phyloP scores from a whole-genome alignment of 23 tunicate genomes.

The Phallusia fumigata region DNA sequence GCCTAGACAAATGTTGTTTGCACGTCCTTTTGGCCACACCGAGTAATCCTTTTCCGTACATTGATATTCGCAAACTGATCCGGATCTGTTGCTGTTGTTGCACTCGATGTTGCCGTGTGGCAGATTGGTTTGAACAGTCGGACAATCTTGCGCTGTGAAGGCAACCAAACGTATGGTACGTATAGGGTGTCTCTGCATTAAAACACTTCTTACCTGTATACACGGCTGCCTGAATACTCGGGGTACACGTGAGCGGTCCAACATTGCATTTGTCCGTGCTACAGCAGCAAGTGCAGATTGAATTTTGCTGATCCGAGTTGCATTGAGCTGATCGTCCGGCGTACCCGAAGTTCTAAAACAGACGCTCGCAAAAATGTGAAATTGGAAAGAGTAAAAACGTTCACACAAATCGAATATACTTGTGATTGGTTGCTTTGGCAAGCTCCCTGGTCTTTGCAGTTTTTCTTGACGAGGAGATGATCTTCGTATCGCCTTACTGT shows the following conservation, averaged over 20 bases:
- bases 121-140: not conserved
- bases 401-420: not conserved
- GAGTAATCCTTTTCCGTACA: not conserved
- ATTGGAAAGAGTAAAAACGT: not conserved
- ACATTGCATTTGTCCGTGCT: not conserved
- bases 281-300: not conserved
- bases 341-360: not conserved
- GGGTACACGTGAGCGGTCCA: not conserved
- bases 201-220: not conserved
- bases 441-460: not conserved
- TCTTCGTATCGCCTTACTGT: not conserved
- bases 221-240: not conserved
- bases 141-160: not conserved
- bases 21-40: not conserved
- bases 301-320: not conserved
- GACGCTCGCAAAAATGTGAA: not conserved
- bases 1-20: not conserved
- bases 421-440: not conserved
- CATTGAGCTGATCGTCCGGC: not conserved
- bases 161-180: no score
- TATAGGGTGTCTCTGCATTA: not conserved
- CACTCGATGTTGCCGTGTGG: not conserved
- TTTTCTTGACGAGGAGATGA: not conserved
- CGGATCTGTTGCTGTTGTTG: not conserved
- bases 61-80: not conserved